Conservation (phyloP, 2,797 vertebrate genomes). For the Poeciliopsis turneri region DNA sequence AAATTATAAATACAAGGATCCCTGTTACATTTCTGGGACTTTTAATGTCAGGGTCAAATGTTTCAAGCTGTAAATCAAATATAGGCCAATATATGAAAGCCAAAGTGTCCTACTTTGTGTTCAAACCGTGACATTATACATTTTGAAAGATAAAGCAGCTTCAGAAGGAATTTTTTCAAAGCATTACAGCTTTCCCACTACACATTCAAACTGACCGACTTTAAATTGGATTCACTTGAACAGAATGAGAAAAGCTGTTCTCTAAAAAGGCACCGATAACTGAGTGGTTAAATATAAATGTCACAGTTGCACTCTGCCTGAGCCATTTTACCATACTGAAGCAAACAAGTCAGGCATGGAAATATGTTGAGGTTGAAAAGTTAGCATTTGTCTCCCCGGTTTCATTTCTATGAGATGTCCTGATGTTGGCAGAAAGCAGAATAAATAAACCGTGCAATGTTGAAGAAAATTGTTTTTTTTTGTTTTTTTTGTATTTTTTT, state of each 20-base stretch:
- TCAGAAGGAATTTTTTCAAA: conserved; percentile 43
- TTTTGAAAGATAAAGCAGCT: conserved; percentile 48
- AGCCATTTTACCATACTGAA: conserved; percentile 45
- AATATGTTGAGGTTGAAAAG: conserved; percentile 61
- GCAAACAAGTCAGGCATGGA: conserved; percentile 69
- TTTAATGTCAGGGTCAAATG: conserved; percentile 7
- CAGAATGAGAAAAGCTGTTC: conserved; percentile 50
- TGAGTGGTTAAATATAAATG: conserved; percentile 73
- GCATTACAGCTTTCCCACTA: conserved; percentile 35
- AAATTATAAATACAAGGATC: not conserved
- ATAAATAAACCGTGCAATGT: conserved; percentile 60
- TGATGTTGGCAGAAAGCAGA: conserved; percentile 24
- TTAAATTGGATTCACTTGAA: conserved; percentile 56
- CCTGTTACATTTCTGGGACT: not conserved
- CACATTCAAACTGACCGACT: conserved; percentile 45
- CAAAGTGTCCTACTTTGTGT: conserved; percentile 7
- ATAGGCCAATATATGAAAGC: conserved; percentile 15
- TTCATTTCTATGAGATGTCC: conserved; percentile 41
- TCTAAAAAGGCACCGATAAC: conserved; percentile 54
- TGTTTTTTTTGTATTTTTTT: conserved; percentile 20
- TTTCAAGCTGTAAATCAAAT: conserved; percentile 6
- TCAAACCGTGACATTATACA: conserved; percentile 51
- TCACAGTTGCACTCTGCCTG: conserved; percentile 64
- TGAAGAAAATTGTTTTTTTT: conserved; percentile 23
- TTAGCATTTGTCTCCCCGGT: conserved; percentile 53